Percentiles rank a stretch among this genome's conserved stretches.
phyloP scores from a whole-genome alignment of 2,113 vertebrate species.

The Oostethus manadensis region DNA sequence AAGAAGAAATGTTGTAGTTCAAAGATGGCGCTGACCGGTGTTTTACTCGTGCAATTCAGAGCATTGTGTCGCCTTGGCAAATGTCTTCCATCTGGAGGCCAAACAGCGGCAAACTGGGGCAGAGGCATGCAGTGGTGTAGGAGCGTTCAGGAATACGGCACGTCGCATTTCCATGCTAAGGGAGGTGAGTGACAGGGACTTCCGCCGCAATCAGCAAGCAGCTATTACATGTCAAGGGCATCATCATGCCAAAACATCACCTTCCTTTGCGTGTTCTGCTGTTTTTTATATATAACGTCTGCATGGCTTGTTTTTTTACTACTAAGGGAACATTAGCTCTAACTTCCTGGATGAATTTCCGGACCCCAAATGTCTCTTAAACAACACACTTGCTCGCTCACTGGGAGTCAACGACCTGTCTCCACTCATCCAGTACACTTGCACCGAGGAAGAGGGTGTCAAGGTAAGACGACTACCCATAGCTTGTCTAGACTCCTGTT shows the following conservation, averaged over 20 bases:
- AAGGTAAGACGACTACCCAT: slow-evolving; percentile 73
- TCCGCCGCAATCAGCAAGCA: slow-evolving; percentile 2
- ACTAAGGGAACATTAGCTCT: slow-evolving; percentile 46
- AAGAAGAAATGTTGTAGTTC: slow-evolving; percentile 27
- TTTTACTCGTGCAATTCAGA: slow-evolving; percentile 56
- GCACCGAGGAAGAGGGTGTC: slow-evolving; percentile 74
- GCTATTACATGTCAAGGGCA: slow-evolving; percentile 43
- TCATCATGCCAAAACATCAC: neutral
- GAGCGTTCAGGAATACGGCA: neutral
- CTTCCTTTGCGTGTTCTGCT: rapidly evolving
- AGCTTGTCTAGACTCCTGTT: neutral
- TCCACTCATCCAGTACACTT: slow-evolving; percentile 82
- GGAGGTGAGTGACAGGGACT: slow-evolving; percentile 44
- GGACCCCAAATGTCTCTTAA: slow-evolving; percentile 83
- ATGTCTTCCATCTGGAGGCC: slow-evolving; percentile 6
- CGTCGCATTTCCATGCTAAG: slow-evolving; percentile 3
- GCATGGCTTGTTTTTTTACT: neutral
- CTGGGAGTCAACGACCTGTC: slow-evolving; percentile 80
- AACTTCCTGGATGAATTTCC: slow-evolving; percentile 85
- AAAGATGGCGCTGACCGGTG: slow-evolving; percentile 69
- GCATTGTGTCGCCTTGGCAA: slow-evolving; percentile 43
- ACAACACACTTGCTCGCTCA: slow-evolving; percentile 78
- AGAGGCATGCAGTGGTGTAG: slow-evolving; percentile 40
- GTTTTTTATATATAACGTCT: neutral
- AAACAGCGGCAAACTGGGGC: slow-evolving; percentile 15